Evolutionary conservation across 1,140 invertebrate species (phyloP).

Genomic region (Popillia japonica): DNA sequence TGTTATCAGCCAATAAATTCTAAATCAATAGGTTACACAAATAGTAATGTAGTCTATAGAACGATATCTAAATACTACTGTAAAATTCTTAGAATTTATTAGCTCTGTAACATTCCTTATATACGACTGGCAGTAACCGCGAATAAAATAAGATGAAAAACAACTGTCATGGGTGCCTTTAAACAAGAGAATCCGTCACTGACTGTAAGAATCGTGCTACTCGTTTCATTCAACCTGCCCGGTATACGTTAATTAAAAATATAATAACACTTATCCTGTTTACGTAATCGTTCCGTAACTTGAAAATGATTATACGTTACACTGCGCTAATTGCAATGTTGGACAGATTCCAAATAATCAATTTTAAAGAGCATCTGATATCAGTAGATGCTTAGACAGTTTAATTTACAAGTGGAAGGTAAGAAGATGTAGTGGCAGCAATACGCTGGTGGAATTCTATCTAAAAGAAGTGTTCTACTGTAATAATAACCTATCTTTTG

Average conservation of each 20-base stretch:
- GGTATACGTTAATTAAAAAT: constrained; percentile 8
- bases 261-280: constrained; percentile 19
- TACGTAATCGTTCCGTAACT: background rate
- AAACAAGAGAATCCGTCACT: background rate
- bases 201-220: background rate
- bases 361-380: constrained; percentile 2
- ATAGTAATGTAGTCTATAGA: background rate
- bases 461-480: background rate
- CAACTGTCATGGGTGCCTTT: constrained; percentile 1
- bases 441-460: background rate
- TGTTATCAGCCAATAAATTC: too few species aligned
- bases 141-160: background rate
- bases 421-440: background rate
- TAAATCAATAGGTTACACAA: too few species aligned
- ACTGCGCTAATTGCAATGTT: background rate
- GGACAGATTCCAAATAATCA: constrained; percentile 18
- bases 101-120: background rate
- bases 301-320: constrained; percentile 11
- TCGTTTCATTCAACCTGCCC: background rate
- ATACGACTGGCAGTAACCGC: background rate
- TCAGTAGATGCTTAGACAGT: constrained; percentile 9
- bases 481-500: background rate
- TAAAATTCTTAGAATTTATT: background rate
- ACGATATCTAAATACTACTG: background rate
- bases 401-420: background rate